Evolutionary conservation across 2,888 invertebrate genomes (phyloP).

Genomic region (Hecatera dysodea): DNA sequence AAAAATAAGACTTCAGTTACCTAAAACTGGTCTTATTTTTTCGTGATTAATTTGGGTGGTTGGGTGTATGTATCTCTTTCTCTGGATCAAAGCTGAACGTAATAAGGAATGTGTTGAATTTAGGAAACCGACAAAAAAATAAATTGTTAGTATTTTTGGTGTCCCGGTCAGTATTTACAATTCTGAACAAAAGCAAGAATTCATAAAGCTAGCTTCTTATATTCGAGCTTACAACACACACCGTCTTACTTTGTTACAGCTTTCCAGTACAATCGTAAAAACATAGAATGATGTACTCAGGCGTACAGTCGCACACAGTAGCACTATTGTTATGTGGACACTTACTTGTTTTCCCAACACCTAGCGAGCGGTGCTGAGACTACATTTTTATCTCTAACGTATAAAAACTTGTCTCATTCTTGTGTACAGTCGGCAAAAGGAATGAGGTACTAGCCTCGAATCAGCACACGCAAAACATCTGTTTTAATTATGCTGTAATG

Average conservation of each 20-base stretch:
- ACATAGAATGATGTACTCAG: conserved; percentile 45
- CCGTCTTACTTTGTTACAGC: conserved; percentile 23
- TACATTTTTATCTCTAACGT: conserved; percentile 56
- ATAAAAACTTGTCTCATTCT: conserved; percentile 56
- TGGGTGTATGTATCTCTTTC: background rate
- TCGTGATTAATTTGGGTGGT: too few relatives aligned
- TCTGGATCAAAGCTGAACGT: conserved; percentile 4
- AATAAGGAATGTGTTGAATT: background rate
- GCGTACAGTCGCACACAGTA: conserved; percentile 13
- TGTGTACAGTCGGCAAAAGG: conserved; percentile 20
- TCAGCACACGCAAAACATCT: background rate
- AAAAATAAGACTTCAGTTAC: too few relatives aligned
- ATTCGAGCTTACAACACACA: background rate
- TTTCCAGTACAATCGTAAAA: conserved; percentile 42
- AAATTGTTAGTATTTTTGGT: too few relatives aligned
- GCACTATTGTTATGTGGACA: conserved; percentile 35
- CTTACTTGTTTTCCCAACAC: conserved; percentile 53
- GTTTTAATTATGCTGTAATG: background rate
- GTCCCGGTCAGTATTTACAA: background rate
- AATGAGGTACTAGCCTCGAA: background rate
- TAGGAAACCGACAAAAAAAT: background rate
- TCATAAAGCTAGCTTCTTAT: background rate
- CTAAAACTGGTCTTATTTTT: too few relatives aligned
- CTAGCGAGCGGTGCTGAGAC: conserved; percentile 38
- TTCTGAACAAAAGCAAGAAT: background rate